A percentile compares a stretch with the other conserved stretches of the same genome.
Conservation (phyloP, 1,140 invertebrate genomes). For the Pomacea maculata region DNA sequence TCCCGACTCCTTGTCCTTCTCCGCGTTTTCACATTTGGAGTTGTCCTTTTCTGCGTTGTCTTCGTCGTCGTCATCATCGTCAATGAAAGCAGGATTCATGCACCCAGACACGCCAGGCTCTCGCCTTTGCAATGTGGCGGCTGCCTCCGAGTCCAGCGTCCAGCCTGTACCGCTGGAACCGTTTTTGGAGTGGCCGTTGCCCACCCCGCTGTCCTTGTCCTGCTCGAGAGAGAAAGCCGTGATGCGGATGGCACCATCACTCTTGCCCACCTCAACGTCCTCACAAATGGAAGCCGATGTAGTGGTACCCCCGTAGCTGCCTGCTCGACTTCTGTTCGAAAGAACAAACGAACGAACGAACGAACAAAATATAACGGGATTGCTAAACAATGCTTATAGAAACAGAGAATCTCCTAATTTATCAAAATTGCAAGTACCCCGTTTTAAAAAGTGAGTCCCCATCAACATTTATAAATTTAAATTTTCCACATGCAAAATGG, state of each 20-base stretch:
- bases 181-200: conserved; percentile 1
- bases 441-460: too few species aligned
- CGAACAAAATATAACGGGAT: too few species aligned
- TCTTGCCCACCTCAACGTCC: conserved; percentile 21
- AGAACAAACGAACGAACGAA: background rate
- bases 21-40: background rate
- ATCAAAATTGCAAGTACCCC: too few species aligned
- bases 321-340: conserved; percentile 10
- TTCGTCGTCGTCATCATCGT: conserved; percentile 21
- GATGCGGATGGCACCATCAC: conserved; percentile 26
- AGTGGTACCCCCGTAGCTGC: conserved; percentile 21
- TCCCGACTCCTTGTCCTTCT: conserved; percentile 9
- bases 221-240: conserved; percentile 23
- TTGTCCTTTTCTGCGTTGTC: conserved; percentile 18
- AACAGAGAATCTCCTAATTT: too few species aligned
- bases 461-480: too few species aligned
- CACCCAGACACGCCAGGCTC: conserved; percentile 24
- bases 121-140: conserved; percentile 18
- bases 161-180: conserved; percentile 4
- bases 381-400: too few species aligned
- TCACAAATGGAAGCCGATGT: conserved; percentile 10
- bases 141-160: conserved; percentile 23
- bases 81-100: conserved; percentile 28
- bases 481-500: too few species aligned
- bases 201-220: background rate